Percentiles rank a stretch among this genome's conserved stretches.
Evolutionary conservation across 2,888 invertebrate species (phyloP).

Genomic region (Aleiodes testaceus): DNA sequence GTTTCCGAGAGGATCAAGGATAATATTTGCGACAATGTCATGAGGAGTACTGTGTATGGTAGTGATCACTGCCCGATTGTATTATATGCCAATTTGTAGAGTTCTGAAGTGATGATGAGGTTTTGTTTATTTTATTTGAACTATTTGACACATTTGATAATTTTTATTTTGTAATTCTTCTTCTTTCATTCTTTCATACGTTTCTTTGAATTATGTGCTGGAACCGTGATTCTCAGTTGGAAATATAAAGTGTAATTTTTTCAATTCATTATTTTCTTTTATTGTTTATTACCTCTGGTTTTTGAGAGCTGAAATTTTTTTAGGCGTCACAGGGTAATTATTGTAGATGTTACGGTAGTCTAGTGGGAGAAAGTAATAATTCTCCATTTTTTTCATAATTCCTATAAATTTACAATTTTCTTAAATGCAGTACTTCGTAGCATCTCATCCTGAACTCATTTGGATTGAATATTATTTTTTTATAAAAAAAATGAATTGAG

Average conservation of each 20-base stretch:
- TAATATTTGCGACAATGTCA: slow-evolving; percentile 88
- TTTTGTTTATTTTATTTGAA: neutral
- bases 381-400: too few relatives aligned
- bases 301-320: too few relatives aligned
- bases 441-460: neutral
- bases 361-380: too few relatives aligned
- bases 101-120: neutral
- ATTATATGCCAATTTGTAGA: slow-evolving; percentile 79
- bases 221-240: too few relatives aligned
- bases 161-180: neutral
- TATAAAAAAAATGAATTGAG: too few relatives aligned
- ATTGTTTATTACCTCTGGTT: neutral
- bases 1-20: slow-evolving; percentile 86
- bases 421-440: neutral
- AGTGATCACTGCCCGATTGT: slow-evolving; percentile 98
- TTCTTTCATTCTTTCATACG: neutral
- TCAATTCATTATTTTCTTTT: neutral
- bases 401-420: too few relatives aligned
- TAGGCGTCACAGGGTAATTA: too few relatives aligned
- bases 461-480: neutral
- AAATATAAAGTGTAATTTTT: too few relatives aligned
- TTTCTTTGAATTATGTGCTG: too few relatives aligned
- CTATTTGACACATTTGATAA: neutral
- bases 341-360: too few relatives aligned
- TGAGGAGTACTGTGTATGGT: slow-evolving; percentile 87